Conservation (phyloP, 2,797 vertebrate genomes). For the Mormyrus proboscirostris region DNA sequence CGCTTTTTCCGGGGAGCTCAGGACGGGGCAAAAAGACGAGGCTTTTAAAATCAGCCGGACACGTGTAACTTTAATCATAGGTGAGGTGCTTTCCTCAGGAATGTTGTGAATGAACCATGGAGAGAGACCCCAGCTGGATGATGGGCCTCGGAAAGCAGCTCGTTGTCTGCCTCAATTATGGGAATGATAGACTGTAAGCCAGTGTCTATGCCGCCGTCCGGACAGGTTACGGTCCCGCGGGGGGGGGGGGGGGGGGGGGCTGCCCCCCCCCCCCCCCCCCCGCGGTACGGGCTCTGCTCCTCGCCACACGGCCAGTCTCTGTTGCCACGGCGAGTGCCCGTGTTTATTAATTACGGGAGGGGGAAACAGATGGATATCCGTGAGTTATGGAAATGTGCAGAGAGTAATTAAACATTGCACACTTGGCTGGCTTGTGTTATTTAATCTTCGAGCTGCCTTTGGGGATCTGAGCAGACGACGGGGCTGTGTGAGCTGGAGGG, state of each 20-base stretch:
- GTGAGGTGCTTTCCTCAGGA: neutral
- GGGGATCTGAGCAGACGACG: neutral
- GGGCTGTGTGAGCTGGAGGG: neutral
- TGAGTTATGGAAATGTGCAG: slow-evolving; percentile 29
- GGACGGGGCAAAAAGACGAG: neutral
- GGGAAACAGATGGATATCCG: slow-evolving; percentile 19
- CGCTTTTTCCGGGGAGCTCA: neutral
- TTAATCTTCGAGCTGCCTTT: slow-evolving; percentile 17
- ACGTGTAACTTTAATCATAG: neutral
- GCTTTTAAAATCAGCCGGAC: neutral
- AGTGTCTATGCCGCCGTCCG: neutral
- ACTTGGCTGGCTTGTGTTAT: slow-evolving; percentile 23
- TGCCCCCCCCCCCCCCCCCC: no score
- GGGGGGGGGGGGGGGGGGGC: neutral
- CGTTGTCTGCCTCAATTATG: neutral
- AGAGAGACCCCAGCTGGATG: neutral
- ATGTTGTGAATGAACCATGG: neutral
- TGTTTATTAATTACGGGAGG: slow-evolving; percentile 15
- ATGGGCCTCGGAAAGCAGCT: neutral
- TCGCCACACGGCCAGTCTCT: neutral
- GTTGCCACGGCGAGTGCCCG: neutral
- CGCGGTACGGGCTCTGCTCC: neutral
- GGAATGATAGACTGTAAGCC: neutral
- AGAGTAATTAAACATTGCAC: slow-evolving; percentile 29
- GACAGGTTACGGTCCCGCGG: neutral